Evolutionary conservation across 2,888 invertebrate species (phyloP), one percentile per base, ranked within the genome.

Genomic region (Arrhopalites spinosus): DNA sequence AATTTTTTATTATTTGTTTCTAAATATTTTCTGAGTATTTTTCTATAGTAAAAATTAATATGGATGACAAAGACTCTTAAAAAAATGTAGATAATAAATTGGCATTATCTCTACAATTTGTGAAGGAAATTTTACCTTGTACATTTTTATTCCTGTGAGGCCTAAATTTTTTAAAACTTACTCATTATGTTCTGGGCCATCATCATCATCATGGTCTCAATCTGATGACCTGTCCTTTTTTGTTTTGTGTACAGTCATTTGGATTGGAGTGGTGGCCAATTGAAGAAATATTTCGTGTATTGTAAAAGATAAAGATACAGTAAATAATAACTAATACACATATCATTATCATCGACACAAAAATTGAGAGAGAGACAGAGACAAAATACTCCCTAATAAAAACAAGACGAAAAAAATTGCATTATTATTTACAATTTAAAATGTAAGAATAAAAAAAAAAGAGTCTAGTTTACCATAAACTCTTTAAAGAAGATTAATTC

Each of bases 301-400:
- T 50, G 50, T 17, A 50, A 17, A 8, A 50, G 50, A 50, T 50
- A 50, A 50, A 50, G 3, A 50, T n/a, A n/a, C n/a, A n/a, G n/a
- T 15, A 50, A 11, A 50, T 50, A 15, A 50, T 50, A 50, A 15
- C 17, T 50, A 50, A 7, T 45, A 15, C 45, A 45, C 7, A 45
- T 7, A 45, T 15, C 45, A 11, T 45, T 45, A 11, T 11, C 7
- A 45, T 15, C 45, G 7, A 45, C 15, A 45, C 15, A 7, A 23
- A 56, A n/a, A 56, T n/a, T 13, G 43, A 36, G 30, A 36, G 66
- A 66, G 66, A 66, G 66, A 36, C 30, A 29, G 66, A 66, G 66
- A 36, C 11, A 56, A n/a, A 56, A n/a, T n/a, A n/a, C n/a, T n/a
- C n/a, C n/a, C n/a, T n/a, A n/a, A 47, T 47, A 47, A 47, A n/a